phyloP scores from a whole-genome alignment of 1,140 invertebrate genomes.

The Macrotrachela quadricornifera region DNA sequence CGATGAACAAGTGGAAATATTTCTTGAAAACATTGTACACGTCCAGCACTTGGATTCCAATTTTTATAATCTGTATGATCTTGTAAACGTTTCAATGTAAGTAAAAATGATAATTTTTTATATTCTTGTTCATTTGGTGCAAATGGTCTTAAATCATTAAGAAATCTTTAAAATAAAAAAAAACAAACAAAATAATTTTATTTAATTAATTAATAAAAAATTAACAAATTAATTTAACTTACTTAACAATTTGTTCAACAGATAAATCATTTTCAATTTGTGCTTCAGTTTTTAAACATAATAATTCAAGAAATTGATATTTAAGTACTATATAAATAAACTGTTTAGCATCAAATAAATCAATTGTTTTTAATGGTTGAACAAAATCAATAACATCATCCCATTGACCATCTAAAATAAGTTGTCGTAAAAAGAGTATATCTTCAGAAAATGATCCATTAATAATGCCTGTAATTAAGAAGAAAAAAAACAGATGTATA shows the following conservation, averaged over 20 bases:
- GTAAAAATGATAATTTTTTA: conserved; percentile 63
- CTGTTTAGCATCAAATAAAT: conserved; percentile 37
- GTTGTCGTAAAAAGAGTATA: conserved; percentile 61
- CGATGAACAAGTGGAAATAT: conserved; percentile 60
- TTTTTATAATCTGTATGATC: conserved; percentile 30
- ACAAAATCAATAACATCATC: conserved; percentile 88
- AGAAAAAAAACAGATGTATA: too few species aligned
- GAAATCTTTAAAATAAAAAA: conserved; percentile 59
- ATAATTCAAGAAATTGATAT: conserved; percentile 76
- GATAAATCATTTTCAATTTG: conserved; percentile 52
- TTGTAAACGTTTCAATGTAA: conserved; percentile 62
- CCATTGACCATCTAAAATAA: conserved; percentile 92
- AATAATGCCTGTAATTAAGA: conserved; percentile 48
- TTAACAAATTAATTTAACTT: too few species aligned
- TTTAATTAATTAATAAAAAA: conserved; percentile 10
- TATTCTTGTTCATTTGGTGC: conserved; percentile 79
- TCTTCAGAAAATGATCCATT: conserved; percentile 74
- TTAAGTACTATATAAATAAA: conserved; percentile 63
- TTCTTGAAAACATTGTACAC: conserved; percentile 46
- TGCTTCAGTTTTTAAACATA: conserved; percentile 78
- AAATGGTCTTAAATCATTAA: conserved; percentile 64
- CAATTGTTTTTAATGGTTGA: conserved; percentile 60
- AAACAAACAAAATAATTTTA: too few species aligned
- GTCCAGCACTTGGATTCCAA: conserved; percentile 46
- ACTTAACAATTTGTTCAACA: conserved; percentile 40